phyloP scores from a whole-genome alignment of 2,113 vertebrate genomes.

The Solenodon paradoxus region DNA sequence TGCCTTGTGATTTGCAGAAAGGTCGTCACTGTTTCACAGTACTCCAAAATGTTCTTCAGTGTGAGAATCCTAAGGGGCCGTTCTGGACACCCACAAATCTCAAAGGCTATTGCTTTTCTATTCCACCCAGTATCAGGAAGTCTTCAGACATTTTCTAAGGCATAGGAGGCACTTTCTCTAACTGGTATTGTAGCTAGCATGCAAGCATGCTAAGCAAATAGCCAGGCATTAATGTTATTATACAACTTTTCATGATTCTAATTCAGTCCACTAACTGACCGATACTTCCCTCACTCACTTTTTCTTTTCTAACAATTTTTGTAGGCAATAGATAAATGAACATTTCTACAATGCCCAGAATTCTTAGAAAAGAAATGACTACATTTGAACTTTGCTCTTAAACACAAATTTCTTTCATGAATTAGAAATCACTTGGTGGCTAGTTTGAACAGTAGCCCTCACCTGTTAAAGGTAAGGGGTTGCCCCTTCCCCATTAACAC shows the following conservation, averaged over 20 bases:
- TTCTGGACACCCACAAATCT: not conserved
- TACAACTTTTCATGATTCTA: not conserved
- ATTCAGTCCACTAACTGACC: not conserved
- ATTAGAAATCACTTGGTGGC: not conserved
- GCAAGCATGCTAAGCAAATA: not conserved
- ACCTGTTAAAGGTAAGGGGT: not conserved
- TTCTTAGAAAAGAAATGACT: not conserved
- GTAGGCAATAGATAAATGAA: not conserved
- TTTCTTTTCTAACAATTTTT: not conserved
- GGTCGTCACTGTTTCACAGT: constrained; percentile 74
- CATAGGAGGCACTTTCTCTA: not conserved
- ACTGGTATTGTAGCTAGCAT: not conserved
- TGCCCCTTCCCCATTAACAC: too few species aligned
- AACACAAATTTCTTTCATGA: constrained; percentile 28
- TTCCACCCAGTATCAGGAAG: not conserved
- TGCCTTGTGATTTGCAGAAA: not conserved
- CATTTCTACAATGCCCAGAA: not conserved
- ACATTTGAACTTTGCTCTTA: constrained; percentile 11
- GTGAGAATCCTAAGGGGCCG: not conserved
- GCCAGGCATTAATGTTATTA: not conserved
- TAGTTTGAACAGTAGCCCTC: constrained; percentile 1
- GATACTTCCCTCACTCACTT: not conserved
- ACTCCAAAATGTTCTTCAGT: constrained; percentile 29
- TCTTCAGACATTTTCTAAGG: constrained; percentile 17
- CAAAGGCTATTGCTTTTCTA: not conserved